Evolutionary conservation across 2,113 vertebrate genomes (phyloP), one percentile per base, ranked within the genome.

Genomic region (Vireo altiloquus): DNA sequence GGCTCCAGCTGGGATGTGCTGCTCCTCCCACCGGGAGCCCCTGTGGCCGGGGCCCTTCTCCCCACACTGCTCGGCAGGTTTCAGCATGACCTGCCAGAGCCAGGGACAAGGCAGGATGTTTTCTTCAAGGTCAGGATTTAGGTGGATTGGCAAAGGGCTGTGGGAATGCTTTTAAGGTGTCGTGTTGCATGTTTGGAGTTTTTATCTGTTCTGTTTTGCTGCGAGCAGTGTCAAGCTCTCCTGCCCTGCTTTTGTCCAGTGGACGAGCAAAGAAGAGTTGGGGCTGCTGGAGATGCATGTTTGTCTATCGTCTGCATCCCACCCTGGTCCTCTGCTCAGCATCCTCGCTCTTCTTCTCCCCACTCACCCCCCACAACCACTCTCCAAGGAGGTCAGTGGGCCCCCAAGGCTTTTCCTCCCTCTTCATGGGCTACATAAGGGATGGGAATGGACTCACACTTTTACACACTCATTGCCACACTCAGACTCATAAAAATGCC

Each of bases 141-240:
- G 78, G 46, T 94, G 78, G 84, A 71, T 95, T 93, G 95, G 92
- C 89, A 65, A 30, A 88, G 63, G 74, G 92, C 68, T 92, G 76
- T 69, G 78, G 74, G 82, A 96, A 87, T 91, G 87, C 70, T 96
- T 92, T 84, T 84, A 82, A 93, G 70, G 78, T 82, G 60, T 79
- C 59, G 24, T 91, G 56, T 82, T 63, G 74, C 61, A 3, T 9
- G 27, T 33, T 28, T 31, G 16, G 10, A 39, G 28, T 30, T 65
- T 46, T 15, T 21, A 20, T 16, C 33, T 31, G 65, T 56, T 74
- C 54, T 19, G 27, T 88, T 88, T 80, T 47, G 44, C 69, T 63
- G 65, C 64, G 72, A 89, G 64, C 52, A 11, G 52, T 31, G 65
- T 46, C 74, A 35, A 60, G 74, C 35, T 86, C 75, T n/a, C 9